These are phyloP conservation scores for Physella acuta DNA, from an alignment of 1,140 invertebrate genomes.

Conservation along the genomic window DNA sequence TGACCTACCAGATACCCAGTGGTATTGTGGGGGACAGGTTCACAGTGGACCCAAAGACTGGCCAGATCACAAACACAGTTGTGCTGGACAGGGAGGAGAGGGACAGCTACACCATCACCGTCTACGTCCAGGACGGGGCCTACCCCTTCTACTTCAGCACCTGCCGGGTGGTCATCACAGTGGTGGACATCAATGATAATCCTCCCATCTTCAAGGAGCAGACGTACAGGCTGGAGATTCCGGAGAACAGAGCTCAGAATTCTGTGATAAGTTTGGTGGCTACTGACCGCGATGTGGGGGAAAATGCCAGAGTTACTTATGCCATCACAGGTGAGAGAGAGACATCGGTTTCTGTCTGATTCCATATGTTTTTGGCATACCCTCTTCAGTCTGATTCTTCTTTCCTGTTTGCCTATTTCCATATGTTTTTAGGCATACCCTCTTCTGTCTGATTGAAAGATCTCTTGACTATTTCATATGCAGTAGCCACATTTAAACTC, in stretches of 20 bases:
- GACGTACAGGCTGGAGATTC: slow-evolving; percentile 33
- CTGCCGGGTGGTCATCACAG: slow-evolving; percentile 38
- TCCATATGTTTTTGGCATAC: too few relatives aligned
- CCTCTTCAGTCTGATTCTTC: too few relatives aligned
- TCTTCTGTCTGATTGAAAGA: too few relatives aligned
- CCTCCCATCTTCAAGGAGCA: slow-evolving; percentile 36
- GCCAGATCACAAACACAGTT: slow-evolving; percentile 83
- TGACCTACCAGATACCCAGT: slow-evolving; percentile 66
- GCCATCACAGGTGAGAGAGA: slow-evolving; percentile 87
- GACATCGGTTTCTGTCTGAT: too few relatives aligned
- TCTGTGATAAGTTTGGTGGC: slow-evolving; percentile 66
- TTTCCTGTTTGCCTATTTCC: too few relatives aligned
- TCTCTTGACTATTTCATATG: too few relatives aligned
- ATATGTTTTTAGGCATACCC: too few relatives aligned
- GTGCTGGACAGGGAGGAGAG: slow-evolving; percentile 76
- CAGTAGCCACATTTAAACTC: too few relatives aligned
- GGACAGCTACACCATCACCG: slow-evolving; percentile 48
- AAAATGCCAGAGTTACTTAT: slow-evolving; percentile 83
- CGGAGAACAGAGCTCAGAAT: slow-evolving; percentile 65
- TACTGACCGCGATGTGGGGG: slow-evolving; percentile 80
- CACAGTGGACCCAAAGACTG: slow-evolving; percentile 81
- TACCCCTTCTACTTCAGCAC: slow-evolving; percentile 51
- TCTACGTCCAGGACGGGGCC: slow-evolving; percentile 51
- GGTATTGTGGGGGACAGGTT: slow-evolving; percentile 74
- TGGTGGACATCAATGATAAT: slow-evolving; percentile 47